Conservation (phyloP, 2,113 vertebrate species). For the Microtus oregoni region DNA sequence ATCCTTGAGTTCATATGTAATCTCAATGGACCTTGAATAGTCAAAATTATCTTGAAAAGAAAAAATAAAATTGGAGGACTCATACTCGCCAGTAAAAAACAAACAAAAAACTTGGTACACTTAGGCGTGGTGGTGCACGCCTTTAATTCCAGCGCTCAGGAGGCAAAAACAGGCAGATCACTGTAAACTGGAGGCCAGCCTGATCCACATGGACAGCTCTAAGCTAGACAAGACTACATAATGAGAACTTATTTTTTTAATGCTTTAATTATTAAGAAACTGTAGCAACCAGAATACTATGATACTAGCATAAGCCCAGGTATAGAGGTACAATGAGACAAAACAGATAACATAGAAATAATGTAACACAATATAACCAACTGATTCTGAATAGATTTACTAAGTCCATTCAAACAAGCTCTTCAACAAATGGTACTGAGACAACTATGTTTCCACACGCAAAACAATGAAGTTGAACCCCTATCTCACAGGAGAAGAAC, state of each 20-base stretch:
- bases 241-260: not conserved
- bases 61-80: not conserved
- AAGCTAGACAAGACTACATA: too few species aligned
- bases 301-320: not conserved
- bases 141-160: not conserved
- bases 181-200: not conserved
- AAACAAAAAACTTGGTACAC: not conserved
- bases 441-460: not conserved
- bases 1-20: conserved; percentile 24
- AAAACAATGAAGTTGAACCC: conserved; percentile 22
- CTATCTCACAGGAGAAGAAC: conserved; percentile 3
- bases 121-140: not conserved
- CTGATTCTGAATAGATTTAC: not conserved
- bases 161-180: not conserved
- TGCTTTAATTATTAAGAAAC: conserved; percentile 27
- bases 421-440: conserved; percentile 15
- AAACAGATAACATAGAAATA: conserved; percentile 33
- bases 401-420: conserved; percentile 4
- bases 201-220: not conserved
- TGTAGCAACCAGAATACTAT: conserved; percentile 19
- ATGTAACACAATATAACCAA: not conserved
- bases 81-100: not conserved
- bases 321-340: not conserved
- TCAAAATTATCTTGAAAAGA: not conserved
- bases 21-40: not conserved